A percentile compares a stretch with the other conserved stretches of the same genome.
These are phyloP conservation scores for Pipistrellus pipistrellus DNA, from an alignment of 2,797 vertebrate genomes.

Conservation along the genomic window DNA sequence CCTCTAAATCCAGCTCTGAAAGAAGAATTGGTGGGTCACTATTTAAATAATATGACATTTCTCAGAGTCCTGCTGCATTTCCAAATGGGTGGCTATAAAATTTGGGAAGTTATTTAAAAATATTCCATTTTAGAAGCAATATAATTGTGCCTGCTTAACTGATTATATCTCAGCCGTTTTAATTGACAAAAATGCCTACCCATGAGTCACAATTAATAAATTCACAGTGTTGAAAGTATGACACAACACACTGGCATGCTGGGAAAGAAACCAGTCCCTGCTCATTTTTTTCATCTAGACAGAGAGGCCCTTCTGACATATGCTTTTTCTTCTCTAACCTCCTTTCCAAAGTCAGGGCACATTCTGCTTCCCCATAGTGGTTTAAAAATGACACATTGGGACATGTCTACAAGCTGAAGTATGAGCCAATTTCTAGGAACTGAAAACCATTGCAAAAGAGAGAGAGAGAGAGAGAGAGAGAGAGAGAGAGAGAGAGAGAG, in stretches of 20 bases:
- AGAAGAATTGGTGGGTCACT: constrained; percentile 51
- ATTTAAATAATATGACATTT: constrained; percentile 45
- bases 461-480: too few relatives aligned
- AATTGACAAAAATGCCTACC: constrained; percentile 39
- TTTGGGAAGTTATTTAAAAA: constrained; percentile 58
- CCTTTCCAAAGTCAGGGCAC: constrained; percentile 59
- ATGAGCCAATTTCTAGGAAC: constrained; percentile 93
- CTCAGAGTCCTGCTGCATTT: constrained; percentile 55
- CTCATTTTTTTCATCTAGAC: constrained; percentile 33
- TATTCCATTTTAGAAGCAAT: constrained; percentile 58
- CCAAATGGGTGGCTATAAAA: constrained; percentile 42
- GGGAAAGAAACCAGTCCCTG: constrained; percentile 1
- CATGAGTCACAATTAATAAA: constrained; percentile 55
- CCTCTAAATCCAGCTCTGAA: constrained; percentile 36
- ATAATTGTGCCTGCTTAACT: constrained; percentile 47
- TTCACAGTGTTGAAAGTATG: constrained; percentile 24
- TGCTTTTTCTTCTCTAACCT: constrained; percentile 48
- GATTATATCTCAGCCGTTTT: constrained; percentile 60
- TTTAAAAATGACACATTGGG: constrained; percentile 91
- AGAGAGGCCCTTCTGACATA: constrained; percentile 32
- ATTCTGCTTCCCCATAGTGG: constrained; percentile 78
- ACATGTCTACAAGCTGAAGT: constrained; percentile 90
- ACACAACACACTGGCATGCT: not conserved
- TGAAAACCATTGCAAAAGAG: constrained; percentile 75
- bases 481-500: constrained; percentile 71